Evolutionary conservation across 2,797 vertebrate species (phyloP).

Genomic region (Perodicticus potto): DNA sequence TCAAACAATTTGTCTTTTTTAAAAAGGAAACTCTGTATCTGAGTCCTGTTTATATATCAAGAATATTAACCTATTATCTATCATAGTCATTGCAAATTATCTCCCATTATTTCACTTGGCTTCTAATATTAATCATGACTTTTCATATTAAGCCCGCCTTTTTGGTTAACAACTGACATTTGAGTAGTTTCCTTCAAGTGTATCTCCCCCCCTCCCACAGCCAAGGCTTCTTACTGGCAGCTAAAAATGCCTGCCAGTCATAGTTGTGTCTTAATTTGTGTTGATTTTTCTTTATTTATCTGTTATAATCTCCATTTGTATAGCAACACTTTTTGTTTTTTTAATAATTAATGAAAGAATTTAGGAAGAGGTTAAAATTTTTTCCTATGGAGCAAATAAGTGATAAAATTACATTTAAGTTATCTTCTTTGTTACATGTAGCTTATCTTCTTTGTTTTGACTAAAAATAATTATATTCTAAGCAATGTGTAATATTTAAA

Average conservation of each 20-base stretch:
- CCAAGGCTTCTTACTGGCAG: not conserved
- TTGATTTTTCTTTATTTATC: slow-evolving; percentile 15
- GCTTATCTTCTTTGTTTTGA: not conserved
- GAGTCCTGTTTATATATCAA: not conserved
- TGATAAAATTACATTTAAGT: not conserved
- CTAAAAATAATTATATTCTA: slow-evolving; percentile 24
- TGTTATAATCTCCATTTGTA: not conserved
- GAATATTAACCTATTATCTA: not conserved
- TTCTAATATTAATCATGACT: not conserved
- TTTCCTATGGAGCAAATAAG: not conserved
- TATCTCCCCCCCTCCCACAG: not conserved
- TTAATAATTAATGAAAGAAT: not conserved
- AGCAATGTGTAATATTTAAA: not conserved
- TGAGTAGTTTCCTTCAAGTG: not conserved
- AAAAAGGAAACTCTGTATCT: not conserved
- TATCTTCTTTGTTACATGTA: not conserved
- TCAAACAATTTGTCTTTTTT: not conserved
- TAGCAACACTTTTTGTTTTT: not conserved
- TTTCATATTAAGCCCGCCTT: not conserved
- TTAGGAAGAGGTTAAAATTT: not conserved
- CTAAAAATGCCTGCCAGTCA: not conserved
- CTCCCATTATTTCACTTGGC: not conserved
- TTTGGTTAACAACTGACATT: not conserved
- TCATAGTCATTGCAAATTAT: not conserved
- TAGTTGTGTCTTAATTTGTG: not conserved